Evolutionary conservation across 2,797 vertebrate genomes (phyloP), one percentile per base, ranked within the genome.

Genomic region (Pseudotriccus pelzelni): DNA sequence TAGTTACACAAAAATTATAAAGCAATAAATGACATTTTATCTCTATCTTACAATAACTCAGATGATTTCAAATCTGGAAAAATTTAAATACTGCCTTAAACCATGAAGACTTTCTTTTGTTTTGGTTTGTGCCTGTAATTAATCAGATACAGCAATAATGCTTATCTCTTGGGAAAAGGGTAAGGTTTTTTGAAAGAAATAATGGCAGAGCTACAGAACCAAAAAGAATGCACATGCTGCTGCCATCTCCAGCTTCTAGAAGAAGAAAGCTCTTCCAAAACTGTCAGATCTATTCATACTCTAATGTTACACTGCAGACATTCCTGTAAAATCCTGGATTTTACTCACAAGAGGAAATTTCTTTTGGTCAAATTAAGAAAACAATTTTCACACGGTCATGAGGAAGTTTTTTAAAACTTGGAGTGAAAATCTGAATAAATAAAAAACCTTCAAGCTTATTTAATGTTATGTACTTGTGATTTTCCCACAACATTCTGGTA

Each of bases 1-100:
- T 98, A 98, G 37, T 97, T 97, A 88, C 96, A 97, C 98, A 53
- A 66, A 89, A 89, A 70, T 13, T 82, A 80, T 5, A 91, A 78
- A 27, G 24, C n/a, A 44, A 52, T 43, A 36, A 59, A 52, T 5
- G 6, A 44, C 5, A 12, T 79, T 84, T 81, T 66, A 52, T 39
- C 3, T 3, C 30, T 59, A 10, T 19, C 27, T 94, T 75, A 34
- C 10, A 74, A 10, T 16, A 73, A 46, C 5, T 32, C 47, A 37
- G 28, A 13, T 32, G 9, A n/a, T 41, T 66, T 27, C 44, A 70
- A 60, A 25, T 46, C 6, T 55, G 63, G 23, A n/a, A 76, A 83
- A 55, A 50, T 0, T 47, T 41, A 84, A 87, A 23, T 46, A 41
- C 7, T 81, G 27, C 10, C 25, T 84, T n/a, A 75, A 73, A 50